Evolutionary conservation across 2,113 vertebrate species (phyloP), one percentile per base, ranked within the genome.

Genomic region (Notothenia coriiceps): DNA sequence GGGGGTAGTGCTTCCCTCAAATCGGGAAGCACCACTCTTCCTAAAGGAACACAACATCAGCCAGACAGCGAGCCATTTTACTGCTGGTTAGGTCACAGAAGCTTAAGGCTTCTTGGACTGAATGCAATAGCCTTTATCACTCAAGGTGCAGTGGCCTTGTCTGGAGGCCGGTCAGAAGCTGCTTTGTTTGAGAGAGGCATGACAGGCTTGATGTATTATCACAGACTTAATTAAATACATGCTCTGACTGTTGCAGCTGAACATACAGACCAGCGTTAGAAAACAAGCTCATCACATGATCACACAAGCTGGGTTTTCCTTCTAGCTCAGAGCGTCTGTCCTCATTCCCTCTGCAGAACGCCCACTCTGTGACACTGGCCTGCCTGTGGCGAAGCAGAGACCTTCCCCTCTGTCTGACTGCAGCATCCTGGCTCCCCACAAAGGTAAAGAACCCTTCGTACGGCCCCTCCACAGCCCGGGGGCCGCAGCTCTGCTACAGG

Each of bases 401-500:
- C 83, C 77, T 70, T 84, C 68, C 70, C 76, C 77, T 79, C 15
- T 17, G 25, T 85, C 78, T 82, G 85, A 90, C 88, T 90, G 87
- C 86, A 88, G 86, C 85, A 82, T 74, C 79, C 83, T 85, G 78
- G 70, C 63, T 87, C 64, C 10, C 77, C 86, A 86, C 80, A 74
- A 43, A 55, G 79, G 79, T 73, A 47, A 64, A 87, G 70, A 80
- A 88, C 77, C 77, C 80, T 80, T 88, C 60, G 55, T 84, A 62
- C 82, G 89, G 89, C 89, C 89, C 89, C 90, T 92, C 82, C 8
- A 85, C 79, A 87, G 84, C 90, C 91, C 86, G 20, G 56, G 89
- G 87, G 81, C 78, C 86, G 76, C 76, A 74, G 76, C 85, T 77
- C 79, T 82, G 83, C 89, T 86, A 83, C 76, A 82, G 87, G 78